Evolutionary conservation across 2,888 invertebrate genomes (phyloP).

Genomic region (Myathropa florea): DNA sequence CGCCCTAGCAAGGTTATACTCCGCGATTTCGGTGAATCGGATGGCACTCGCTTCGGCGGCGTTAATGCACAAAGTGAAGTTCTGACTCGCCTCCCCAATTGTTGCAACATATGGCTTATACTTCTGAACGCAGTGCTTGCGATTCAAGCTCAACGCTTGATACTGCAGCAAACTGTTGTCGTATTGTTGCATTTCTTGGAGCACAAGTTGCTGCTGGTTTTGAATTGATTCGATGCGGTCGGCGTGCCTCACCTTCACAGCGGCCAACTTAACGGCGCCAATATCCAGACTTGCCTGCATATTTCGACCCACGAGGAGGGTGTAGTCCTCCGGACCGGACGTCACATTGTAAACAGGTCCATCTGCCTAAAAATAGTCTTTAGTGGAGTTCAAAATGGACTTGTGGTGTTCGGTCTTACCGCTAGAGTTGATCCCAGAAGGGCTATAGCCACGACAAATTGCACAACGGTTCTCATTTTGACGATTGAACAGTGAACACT

Average conservation of each 20-base stretch:
- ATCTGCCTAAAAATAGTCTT: not conserved
- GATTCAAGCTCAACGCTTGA: not conserved
- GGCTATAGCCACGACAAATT: not conserved
- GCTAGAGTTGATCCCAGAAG: not conserved
- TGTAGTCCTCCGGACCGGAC: not conserved
- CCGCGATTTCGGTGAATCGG: not conserved
- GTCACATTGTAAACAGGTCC: not conserved
- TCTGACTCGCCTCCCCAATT: not conserved
- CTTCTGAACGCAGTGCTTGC: slow-evolving; percentile 21
- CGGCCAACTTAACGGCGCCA: not conserved
- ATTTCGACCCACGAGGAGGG: not conserved
- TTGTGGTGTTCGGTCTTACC: not conserved
- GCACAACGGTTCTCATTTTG: not conserved
- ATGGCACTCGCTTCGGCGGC: not conserved
- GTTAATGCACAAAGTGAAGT: not conserved
- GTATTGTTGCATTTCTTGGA: slow-evolving; percentile 14
- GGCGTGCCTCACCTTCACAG: not conserved
- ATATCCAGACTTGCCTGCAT: not conserved
- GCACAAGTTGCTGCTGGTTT: slow-evolving; percentile 3
- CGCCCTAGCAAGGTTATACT: not conserved
- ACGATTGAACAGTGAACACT: not conserved
- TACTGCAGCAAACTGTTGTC: slow-evolving; percentile 1
- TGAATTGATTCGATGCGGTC: not conserved
- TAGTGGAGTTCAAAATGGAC: not conserved
- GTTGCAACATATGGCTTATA: not conserved